Base-by-base conservation (phyloP, 2,888 invertebrate genomes). In the Oeneis ivallda region DNA sequence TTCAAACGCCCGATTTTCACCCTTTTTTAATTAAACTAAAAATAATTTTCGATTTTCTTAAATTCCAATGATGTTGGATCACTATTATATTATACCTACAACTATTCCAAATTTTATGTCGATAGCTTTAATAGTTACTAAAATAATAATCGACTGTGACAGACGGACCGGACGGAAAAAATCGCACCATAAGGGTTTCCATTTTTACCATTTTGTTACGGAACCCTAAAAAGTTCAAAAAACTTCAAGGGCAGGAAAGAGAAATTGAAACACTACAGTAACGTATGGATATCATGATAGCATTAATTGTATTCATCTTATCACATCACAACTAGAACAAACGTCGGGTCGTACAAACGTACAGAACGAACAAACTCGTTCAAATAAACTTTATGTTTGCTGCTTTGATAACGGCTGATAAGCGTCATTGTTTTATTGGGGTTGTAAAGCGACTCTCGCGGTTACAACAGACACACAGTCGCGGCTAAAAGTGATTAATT, bases 371-470 rank as follows among this genome's bases (percentile, higher is more conserved):
- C 83, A 78, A 77, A 80, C 79, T 74, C 76, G 86, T 84, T 79
- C 87, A 88, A 88, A 88, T 86, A 88, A 81, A 85, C 82, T 86
- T 78, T 77, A 83, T 87, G 86, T 87, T 87, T 87, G 87, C 83
- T 80, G 79, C 76, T 83, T 82, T 87, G 87, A 88, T 87, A 88
- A 85, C 80, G 75, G 67, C 78, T 85, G 90, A 90, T 90, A 91
- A 90, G 83, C 76, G 75, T 86, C 86, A 90, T 91, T 89, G 91
- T 90, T 91, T 91, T 90, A 91, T 89, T 87, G 86, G 80, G 82
- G 88, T 78, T 81, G 84, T 85, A 84, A 84, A 85, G 75, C 75
- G 77, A 72, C 76, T 72, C 76, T 77, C 79, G 76, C 72, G 68
- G 63, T 64, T 66, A 70, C 73, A 71, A 71, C 72, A 76, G 72